Base-by-base conservation (phyloP, 1,140 invertebrate species). In the Euura saliciscinereae region DNA sequence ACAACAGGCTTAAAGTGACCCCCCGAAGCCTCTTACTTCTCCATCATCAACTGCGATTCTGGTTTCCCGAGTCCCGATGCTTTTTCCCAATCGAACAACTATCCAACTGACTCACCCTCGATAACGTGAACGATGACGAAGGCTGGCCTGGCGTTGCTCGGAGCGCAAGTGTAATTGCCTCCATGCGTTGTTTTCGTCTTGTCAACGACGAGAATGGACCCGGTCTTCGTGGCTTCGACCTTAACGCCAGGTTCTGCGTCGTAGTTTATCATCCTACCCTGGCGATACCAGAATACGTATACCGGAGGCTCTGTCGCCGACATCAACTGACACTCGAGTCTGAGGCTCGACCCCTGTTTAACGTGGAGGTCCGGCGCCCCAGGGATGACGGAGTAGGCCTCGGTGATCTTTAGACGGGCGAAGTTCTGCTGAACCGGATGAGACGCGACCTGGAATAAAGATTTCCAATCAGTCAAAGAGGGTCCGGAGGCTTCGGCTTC, bases 281-380 rank as follows among this genome's bases (percentile, higher is more conserved):
- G 91, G 80, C 93, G 92, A 84, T 93, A 94, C 94, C 94, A 95
- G 85, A 95, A 95, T 64, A 95, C 92, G 86, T 91, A 95, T n/a
- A 91, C 87, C 2, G 94, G 93, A 66, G 92, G 89, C 81, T 94
- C 93, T 10, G 93, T 94, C 59, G 92, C 92, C 65, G 92, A 89
- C 77, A 89, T 90, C 59, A 95, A 87, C 77, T 91, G 90, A 84
- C 94, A 95, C 78, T 93, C 91, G 72, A 95, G 83, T 67, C 91
- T 89, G 71, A 95, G 85, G 70, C 91, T 91, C 42, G 92, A 94
- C 42, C 93, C 93, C 78, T 92, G 91, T 78, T 93, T 91, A 44
- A 95, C 91, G 79, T 94, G 92, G 44, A 94, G 87, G 83, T 95
- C 93, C 2, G 94, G 93, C 43, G 93, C 91, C 28, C 93, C 93